A percentile compares a stretch with the other conserved stretches of the same genome.
Conservation (phyloP, 2,888 invertebrate species). For the Epistrophella euchroma region DNA sequence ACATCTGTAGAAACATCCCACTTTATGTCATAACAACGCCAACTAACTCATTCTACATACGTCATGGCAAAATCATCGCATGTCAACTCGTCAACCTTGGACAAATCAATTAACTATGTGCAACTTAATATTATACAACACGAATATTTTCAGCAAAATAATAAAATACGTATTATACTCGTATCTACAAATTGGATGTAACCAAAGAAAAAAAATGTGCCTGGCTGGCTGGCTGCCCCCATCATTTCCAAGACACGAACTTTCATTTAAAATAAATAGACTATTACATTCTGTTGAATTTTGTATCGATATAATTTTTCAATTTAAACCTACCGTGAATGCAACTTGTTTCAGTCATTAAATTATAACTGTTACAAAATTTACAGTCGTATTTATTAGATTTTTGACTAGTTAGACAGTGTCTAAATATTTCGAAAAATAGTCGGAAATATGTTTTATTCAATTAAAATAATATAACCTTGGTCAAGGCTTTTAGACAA, state of each 20-base stretch:
- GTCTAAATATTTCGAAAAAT: too few species aligned
- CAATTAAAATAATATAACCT: too few species aligned
- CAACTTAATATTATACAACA: not conserved
- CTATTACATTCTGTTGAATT: not conserved
- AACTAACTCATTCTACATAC: not conserved
- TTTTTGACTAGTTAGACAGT: too few species aligned
- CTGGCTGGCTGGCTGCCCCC: not conserved
- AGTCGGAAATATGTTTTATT: too few species aligned
- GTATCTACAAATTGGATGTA: not conserved
- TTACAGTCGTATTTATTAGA: too few species aligned
- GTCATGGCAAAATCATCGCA: not conserved
- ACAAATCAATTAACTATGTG: conserved; percentile 17
- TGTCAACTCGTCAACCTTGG: conserved; percentile 9
- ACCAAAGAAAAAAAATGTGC: not conserved
- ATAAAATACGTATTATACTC: not conserved
- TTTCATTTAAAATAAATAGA: not conserved
- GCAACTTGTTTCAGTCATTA: too few species aligned
- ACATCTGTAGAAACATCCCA: not conserved
- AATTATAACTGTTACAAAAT: too few species aligned
- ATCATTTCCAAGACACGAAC: not conserved
- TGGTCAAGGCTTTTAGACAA: too few species aligned
- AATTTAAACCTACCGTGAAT: not conserved
- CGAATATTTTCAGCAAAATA: not conserved
- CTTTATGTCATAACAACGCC: conserved; percentile 7
- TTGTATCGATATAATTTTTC: not conserved